Percentiles rank a stretch among this genome's conserved stretches.
These are phyloP conservation scores for Alloplasta piceator DNA, from an alignment of 2,888 invertebrate species.

Conservation along the genomic window DNA sequence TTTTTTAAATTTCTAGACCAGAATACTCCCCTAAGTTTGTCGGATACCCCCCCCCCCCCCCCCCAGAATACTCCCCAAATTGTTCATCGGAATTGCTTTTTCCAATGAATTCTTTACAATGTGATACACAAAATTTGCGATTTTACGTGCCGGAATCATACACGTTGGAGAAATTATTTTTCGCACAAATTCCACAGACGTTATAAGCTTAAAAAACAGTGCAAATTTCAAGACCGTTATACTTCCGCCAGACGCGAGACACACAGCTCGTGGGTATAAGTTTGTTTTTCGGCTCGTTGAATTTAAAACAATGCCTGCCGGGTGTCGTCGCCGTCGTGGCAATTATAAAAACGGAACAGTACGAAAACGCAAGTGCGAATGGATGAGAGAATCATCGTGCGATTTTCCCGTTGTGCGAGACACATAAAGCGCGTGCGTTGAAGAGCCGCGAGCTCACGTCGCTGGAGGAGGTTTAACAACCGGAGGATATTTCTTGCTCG, in stretches of 20 bases:
- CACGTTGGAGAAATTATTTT: too few relatives aligned
- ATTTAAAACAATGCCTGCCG: constrained; percentile 49
- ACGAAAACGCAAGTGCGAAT: constrained; percentile 56
- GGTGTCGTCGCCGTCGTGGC: background rate
- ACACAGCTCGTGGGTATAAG: constrained; percentile 28
- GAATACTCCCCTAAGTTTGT: too few relatives aligned
- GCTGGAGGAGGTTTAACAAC: constrained; percentile 54
- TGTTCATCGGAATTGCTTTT: too few relatives aligned
- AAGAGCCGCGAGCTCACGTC: constrained; percentile 38
- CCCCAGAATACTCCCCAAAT: too few relatives aligned
- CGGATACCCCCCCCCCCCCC: too few relatives aligned
- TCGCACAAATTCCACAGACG: too few relatives aligned
- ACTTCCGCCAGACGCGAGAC: background rate
- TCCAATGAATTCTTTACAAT: too few relatives aligned
- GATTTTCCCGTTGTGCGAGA: constrained; percentile 22
- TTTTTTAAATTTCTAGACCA: too few relatives aligned
- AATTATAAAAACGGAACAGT: constrained; percentile 45
- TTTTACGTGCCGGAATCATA: too few relatives aligned
- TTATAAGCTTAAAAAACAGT: too few relatives aligned
- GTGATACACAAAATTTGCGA: too few relatives aligned
- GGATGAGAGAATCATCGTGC: constrained; percentile 23
- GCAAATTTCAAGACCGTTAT: constrained; percentile 5
- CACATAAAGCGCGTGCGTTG: background rate
- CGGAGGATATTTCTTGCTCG: constrained; percentile 56
- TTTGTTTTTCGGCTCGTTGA: constrained; percentile 60